Evolutionary conservation across 2,888 invertebrate genomes (phyloP), one percentile per base, ranked within the genome.

Genomic region (Cactoblastis cactorum): DNA sequence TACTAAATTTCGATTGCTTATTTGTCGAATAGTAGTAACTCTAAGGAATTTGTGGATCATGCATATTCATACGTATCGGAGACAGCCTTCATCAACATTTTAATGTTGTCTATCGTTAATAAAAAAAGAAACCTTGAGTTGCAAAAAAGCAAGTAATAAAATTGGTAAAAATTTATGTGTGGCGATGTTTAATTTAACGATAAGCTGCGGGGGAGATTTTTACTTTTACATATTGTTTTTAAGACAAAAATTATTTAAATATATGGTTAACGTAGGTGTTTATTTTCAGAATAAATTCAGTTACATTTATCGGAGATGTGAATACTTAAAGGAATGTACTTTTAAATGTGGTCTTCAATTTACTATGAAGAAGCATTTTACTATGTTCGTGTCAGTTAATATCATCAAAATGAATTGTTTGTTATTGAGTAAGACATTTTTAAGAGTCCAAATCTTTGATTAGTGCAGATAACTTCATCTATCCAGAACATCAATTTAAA

Each of bases 51-150:
- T 57, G 58, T 54, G 49, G 50, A 53, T 58, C 54, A 69, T 71
- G 68, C 68, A 71, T 71, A 72, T 72, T 65, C 67, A 71, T 65
- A 56, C 18, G 50, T 14, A 50, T 35, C 50, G 49, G 46, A 12
- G 24, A 35, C 24, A 35, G 35, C 17, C 47, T 48, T 37, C 35
- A 48, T 48, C 47, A 38, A 48, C 47, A 48, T 48, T 48, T 48
- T 38, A 48, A 48, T 47, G 47, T 38, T 35, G n/a, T 33, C 46
- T 38, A 48, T 38, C 37, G 24, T 22, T 15, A 9, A 45, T 33
- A 46, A 48, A 48, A 48, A 48, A 48, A 17, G 22, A 17, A 28
- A 35, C 46, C 33, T 41, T 24, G 41, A 28, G 28, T 22, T 41
- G 17, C 15, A 17, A 43, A 43, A 15, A 43, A 43, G 15, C 15